Evolutionary conservation across 1,140 invertebrate genomes (phyloP).

Genomic region (Hypothenemus hampei): DNA sequence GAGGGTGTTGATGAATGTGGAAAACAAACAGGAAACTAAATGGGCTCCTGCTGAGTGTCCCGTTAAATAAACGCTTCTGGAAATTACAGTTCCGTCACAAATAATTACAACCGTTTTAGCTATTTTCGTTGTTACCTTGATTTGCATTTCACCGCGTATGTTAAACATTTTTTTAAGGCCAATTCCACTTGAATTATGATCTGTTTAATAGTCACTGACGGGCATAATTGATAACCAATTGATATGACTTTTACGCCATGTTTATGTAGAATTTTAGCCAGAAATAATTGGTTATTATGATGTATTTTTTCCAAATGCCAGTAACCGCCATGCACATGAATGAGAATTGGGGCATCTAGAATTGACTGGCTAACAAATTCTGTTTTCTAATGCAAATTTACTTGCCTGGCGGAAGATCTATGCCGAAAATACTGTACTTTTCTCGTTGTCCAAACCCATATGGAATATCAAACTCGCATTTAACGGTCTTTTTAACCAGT

Average conservation of each 20-base stretch:
- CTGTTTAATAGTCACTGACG: constrained; percentile 5
- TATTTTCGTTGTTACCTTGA: constrained; percentile 23
- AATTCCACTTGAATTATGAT: constrained; percentile 16
- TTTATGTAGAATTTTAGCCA: constrained; percentile 14
- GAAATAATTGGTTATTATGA: constrained; percentile 16
- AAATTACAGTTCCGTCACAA: constrained; percentile 17
- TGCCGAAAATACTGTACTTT: constrained; percentile 15
- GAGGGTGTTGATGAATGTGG: constrained; percentile 43
- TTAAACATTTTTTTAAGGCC: constrained; percentile 14
- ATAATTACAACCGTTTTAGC: not conserved
- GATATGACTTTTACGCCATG: constrained; percentile 13
- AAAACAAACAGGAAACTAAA: constrained; percentile 56
- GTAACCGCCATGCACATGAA: constrained; percentile 22
- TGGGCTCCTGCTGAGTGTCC: constrained; percentile 77
- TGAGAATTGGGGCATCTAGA: constrained; percentile 16
- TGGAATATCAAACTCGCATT: constrained; percentile 13
- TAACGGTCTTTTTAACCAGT: not conserved
- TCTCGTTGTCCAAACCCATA: constrained; percentile 6
- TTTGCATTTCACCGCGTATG: constrained; percentile 10
- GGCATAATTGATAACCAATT: constrained; percentile 21
- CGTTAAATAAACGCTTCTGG: constrained; percentile 59
- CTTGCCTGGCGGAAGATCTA: constrained; percentile 16
- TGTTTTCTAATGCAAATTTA: too few species aligned
- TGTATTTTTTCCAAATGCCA: constrained; percentile 19
- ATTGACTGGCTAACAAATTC: too few species aligned